Evolutionary conservation across 2,113 vertebrate genomes (phyloP).

Genomic region (Gambusia holbrooki): DNA sequence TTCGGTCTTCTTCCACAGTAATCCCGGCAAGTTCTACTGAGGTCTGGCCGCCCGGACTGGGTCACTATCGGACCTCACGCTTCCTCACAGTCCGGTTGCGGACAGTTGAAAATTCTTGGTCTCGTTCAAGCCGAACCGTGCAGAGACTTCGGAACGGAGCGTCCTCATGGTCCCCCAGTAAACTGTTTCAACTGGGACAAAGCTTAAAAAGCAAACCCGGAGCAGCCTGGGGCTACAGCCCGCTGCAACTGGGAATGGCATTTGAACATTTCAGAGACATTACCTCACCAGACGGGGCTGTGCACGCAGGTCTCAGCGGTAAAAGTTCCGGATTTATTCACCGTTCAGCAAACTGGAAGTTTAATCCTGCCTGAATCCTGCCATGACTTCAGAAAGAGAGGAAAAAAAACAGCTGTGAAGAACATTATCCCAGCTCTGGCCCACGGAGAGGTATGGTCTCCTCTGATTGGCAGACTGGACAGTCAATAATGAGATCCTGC

Average conservation of each 20-base stretch:
- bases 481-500: constrained; percentile 26
- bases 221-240: constrained; percentile 19
- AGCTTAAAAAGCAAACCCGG: constrained; percentile 45
- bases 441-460: constrained; percentile 7
- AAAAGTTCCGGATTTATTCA: background rate
- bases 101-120: constrained; percentile 12
- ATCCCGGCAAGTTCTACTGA: constrained; percentile 10
- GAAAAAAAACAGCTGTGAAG: constrained; percentile 72
- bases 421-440: constrained; percentile 68
- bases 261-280: constrained; percentile 19
- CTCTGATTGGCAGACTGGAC: constrained; percentile 57
- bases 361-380: constrained; percentile 29
- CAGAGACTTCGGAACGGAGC: background rate
- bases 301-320: background rate
- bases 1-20: constrained; percentile 24
- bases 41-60: constrained; percentile 9
- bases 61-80: constrained; percentile 46
- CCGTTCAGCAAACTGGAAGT: constrained; percentile 2
- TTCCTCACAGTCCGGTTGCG: constrained; percentile 13
- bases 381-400: constrained; percentile 56
- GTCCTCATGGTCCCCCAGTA: constrained; percentile 52
- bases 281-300: background rate
- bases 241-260: constrained; percentile 24
- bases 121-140: constrained; percentile 19
- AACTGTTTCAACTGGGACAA: constrained; percentile 17